Percentiles rank a stretch among this genome's conserved stretches.
Evolutionary conservation across 2,797 vertebrate species (phyloP).

Genomic region (Cephalopachus bancanus): DNA sequence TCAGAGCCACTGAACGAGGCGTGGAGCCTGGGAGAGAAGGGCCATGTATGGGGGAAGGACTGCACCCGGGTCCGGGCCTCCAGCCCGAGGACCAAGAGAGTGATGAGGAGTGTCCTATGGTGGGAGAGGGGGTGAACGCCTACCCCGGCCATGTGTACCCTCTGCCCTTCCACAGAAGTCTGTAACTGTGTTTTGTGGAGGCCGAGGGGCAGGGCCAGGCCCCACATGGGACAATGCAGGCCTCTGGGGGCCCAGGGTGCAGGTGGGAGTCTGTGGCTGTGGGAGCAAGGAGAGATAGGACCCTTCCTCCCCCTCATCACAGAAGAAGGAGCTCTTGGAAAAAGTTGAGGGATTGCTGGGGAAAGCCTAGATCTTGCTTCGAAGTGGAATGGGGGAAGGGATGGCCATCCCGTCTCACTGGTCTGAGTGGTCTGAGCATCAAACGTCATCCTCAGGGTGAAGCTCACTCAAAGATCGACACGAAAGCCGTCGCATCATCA

Average conservation of each 20-base stretch:
- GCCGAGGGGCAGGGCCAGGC: too few species aligned
- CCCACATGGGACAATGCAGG: rapidly evolving
- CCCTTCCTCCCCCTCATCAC: neutral
- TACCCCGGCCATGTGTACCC: neutral
- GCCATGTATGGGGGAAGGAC: rapidly evolving
- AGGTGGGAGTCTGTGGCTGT: too few species aligned
- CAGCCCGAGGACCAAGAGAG: rapidly evolving
- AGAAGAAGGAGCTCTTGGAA: neutral
- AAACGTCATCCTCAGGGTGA: neutral
- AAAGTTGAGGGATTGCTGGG: neutral
- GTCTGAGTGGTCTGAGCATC: neutral
- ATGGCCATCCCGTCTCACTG: neutral
- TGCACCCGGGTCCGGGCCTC: rapidly evolving
- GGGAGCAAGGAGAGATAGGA: neutral
- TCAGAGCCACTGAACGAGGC: neutral
- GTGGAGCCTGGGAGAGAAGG: neutral
- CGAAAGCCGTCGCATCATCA: neutral
- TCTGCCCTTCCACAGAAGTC: neutral
- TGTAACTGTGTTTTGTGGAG: neutral
- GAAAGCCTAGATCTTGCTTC: neutral
- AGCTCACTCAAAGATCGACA: neutral
- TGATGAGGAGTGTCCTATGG: rapidly evolving
- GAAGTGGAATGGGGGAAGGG: neutral
- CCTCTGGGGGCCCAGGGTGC: neutral
- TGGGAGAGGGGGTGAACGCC: rapidly evolving